Evolutionary conservation across 2,797 vertebrate genomes (phyloP).

Genomic region (Sebastes vulpes): DNA sequence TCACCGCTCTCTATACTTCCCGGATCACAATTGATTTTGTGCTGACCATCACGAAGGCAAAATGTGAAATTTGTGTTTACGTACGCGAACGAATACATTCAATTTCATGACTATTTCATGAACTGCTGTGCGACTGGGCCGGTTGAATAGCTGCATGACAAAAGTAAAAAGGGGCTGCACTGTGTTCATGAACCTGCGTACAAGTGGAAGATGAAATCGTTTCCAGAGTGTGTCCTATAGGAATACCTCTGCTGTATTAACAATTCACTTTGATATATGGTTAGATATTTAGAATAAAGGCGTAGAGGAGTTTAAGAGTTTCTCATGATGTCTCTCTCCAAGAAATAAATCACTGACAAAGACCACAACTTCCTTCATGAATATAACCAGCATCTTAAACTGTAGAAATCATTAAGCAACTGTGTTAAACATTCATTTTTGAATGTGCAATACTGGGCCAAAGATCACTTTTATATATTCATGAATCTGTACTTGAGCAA

Average conservation of each 20-base stretch:
- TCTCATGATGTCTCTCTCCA: not conserved
- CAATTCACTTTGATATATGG: not conserved
- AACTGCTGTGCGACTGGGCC: no score
- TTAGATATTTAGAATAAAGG: not conserved
- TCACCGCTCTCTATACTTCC: no score
- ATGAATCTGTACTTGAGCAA: not conserved
- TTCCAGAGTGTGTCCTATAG: not conserved
- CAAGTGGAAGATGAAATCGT: not conserved
- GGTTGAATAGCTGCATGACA: not conserved
- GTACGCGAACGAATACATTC: no score
- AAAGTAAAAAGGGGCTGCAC: not conserved
- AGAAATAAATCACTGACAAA: not conserved
- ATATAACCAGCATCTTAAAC: not conserved
- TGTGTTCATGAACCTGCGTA: not conserved
- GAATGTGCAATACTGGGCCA: constrained; percentile 6
- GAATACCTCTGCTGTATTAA: not conserved
- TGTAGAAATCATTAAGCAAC: not conserved
- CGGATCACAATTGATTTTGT: no score
- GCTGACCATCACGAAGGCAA: no score
- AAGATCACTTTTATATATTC: not conserved
- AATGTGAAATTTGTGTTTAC: no score
- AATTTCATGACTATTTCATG: no score
- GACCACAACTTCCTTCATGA: not conserved
- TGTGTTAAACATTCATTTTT: not conserved
- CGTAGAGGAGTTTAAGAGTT: not conserved